These are phyloP conservation scores for Aphelocoma californica DNA, from an alignment of 2,797 vertebrate genomes.

Conservation along the genomic window DNA sequence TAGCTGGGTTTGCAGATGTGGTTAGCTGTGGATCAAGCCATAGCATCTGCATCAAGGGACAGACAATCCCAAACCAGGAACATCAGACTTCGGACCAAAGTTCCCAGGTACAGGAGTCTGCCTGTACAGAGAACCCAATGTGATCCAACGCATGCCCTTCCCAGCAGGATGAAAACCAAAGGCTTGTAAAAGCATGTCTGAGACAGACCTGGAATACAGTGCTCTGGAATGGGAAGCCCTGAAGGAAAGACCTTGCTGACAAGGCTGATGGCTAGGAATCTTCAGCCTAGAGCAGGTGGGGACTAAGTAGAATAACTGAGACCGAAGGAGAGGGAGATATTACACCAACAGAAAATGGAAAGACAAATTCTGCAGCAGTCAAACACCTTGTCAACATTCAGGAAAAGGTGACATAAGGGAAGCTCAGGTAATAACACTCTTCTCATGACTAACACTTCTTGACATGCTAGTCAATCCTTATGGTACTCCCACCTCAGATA, in stretches of 20 bases:
- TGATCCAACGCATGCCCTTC: neutral
- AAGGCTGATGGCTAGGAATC: neutral
- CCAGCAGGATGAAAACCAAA: neutral
- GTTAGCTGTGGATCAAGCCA: neutral
- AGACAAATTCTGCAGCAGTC: neutral
- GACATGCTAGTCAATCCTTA: neutral
- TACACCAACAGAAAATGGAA: neutral
- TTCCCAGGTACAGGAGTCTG: neutral
- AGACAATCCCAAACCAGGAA: neutral
- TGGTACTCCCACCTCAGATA: neutral
- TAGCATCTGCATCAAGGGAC: neutral
- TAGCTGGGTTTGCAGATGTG: neutral
- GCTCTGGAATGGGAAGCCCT: neutral
- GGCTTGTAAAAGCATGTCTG: neutral
- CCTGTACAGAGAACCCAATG: neutral
- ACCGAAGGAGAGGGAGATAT: neutral
- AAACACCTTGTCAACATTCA: neutral
- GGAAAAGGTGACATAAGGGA: neutral
- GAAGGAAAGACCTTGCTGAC: neutral
- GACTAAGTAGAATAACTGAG: neutral
- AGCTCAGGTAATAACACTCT: neutral
- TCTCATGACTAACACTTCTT: neutral
- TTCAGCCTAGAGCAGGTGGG: neutral
- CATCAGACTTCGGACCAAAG: neutral
- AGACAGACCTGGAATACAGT: neutral